phyloP scores from a whole-genome alignment of 2,888 invertebrate genomes.

The Germaria angustata region DNA sequence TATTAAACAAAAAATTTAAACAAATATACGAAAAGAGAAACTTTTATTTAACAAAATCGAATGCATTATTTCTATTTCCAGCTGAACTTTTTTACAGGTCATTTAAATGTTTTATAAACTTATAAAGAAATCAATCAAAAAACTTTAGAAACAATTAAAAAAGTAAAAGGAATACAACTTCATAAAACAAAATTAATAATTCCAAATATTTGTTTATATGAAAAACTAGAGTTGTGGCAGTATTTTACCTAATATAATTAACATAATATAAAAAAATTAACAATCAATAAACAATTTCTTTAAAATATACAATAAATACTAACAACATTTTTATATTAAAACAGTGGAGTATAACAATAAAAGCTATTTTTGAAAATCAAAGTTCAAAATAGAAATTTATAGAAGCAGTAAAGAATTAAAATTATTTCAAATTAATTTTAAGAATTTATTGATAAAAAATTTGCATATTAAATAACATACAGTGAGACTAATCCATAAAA shows the following conservation, averaged over 20 bases:
- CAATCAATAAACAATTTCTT: background rate
- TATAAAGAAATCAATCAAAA: constrained; percentile 37
- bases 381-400: too few relatives aligned
- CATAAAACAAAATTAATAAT: background rate
- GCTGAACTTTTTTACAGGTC: background rate
- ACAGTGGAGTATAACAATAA: constrained; percentile 13
- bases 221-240: constrained; percentile 48
- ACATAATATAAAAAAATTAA: background rate
- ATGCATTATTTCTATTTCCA: background rate
- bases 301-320: background rate
- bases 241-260: constrained; percentile 34
- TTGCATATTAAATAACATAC: too few relatives aligned
- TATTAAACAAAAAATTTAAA: constrained; percentile 11
- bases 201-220: constrained; percentile 1
- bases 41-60: background rate
- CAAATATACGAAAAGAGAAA: background rate
- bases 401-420: too few relatives aligned
- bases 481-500: too few relatives aligned
- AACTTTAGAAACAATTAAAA: background rate
- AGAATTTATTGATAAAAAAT: too few relatives aligned
- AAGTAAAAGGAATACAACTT: background rate
- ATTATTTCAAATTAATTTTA: too few relatives aligned
- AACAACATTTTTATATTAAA: background rate
- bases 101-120: constrained; percentile 1
- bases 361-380: too few relatives aligned